Evolutionary conservation across 1,140 invertebrate species (phyloP).

Genomic region (Anadara kagoshimensis): DNA sequence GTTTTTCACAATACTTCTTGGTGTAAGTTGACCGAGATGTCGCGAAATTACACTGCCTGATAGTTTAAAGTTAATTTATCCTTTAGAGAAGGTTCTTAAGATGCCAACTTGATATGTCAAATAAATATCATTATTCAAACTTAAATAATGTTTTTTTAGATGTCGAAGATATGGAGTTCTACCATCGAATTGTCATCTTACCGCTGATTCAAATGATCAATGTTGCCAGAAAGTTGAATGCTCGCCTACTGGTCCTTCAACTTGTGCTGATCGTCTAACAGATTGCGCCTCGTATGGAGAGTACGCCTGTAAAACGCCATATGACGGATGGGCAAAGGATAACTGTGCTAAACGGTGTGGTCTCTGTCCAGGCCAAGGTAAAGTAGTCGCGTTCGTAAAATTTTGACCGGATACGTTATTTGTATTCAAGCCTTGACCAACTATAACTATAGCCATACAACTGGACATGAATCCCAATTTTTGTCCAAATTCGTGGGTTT

Average conservation of each 20-base stretch:
- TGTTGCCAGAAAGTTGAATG: slow-evolving; percentile 61
- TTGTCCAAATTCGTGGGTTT: background rate
- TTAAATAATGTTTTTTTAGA: slow-evolving; percentile 16
- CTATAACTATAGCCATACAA: background rate
- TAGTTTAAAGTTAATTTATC: too few species aligned
- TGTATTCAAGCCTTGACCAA: background rate
- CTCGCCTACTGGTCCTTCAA: slow-evolving; percentile 22
- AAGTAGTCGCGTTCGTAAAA: background rate
- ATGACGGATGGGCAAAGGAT: slow-evolving; percentile 60
- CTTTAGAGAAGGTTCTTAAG: too few species aligned
- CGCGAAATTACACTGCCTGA: too few species aligned
- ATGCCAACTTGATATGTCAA: too few species aligned
- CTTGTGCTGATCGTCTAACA: slow-evolving; percentile 46
- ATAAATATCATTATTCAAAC: too few species aligned
- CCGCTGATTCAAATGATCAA: slow-evolving; percentile 43
- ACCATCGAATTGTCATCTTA: slow-evolving; percentile 51
- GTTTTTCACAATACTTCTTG: too few species aligned
- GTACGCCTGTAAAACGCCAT: slow-evolving; percentile 50
- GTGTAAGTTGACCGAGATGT: too few species aligned
- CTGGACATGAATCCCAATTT: background rate
- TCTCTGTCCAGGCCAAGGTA: slow-evolving; percentile 42
- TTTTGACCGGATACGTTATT: background rate
- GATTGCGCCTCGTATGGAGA: slow-evolving; percentile 57
- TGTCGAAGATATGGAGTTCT: slow-evolving; percentile 54
- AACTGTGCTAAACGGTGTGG: slow-evolving; percentile 61